Percentiles rank a stretch among this genome's conserved stretches.
Evolutionary conservation across 2,797 vertebrate species (phyloP).

Genomic region (Kryptolebias ocellatus): DNA sequence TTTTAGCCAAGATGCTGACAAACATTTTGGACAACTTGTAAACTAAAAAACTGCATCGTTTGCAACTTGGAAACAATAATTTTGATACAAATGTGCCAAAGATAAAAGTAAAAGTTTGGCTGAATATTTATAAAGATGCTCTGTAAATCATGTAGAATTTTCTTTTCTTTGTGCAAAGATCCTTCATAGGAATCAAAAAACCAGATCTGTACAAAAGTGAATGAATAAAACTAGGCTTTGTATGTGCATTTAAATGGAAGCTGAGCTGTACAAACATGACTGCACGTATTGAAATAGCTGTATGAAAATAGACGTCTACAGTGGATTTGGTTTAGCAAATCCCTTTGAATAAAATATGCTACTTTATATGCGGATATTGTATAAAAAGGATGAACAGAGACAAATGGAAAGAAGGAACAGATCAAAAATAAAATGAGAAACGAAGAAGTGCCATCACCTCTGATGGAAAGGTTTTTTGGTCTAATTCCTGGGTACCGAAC

Average conservation of each 20-base stretch:
- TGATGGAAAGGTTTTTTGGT: slow-evolving; percentile 24
- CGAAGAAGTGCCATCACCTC: slow-evolving; percentile 13
- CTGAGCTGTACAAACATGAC: slow-evolving; percentile 52
- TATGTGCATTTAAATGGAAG: slow-evolving; percentile 48
- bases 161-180: slow-evolving; percentile 34
- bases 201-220: slow-evolving; percentile 58
- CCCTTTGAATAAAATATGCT: slow-evolving; percentile 64
- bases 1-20: neutral
- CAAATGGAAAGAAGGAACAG: neutral
- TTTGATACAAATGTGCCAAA: neutral
- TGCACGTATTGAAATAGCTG: slow-evolving; percentile 50
- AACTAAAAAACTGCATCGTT: too few species aligned
- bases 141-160: neutral
- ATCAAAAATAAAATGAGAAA: slow-evolving; percentile 24
- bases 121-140: neutral
- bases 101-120: neutral
- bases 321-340: slow-evolving; percentile 64
- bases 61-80: neutral
- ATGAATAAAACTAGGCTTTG: slow-evolving; percentile 45
- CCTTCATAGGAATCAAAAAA: slow-evolving; percentile 28
- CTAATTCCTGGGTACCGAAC: slow-evolving; percentile 27
- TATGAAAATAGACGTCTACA: slow-evolving; percentile 72
- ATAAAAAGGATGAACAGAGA: neutral
- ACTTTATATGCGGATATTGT: slow-evolving; percentile 32
- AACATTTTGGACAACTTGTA: neutral